Percentiles rank a stretch among this genome's conserved stretches.
Evolutionary conservation across 2,888 invertebrate species (phyloP).

Genomic region (Ametastegia equiseti): DNA sequence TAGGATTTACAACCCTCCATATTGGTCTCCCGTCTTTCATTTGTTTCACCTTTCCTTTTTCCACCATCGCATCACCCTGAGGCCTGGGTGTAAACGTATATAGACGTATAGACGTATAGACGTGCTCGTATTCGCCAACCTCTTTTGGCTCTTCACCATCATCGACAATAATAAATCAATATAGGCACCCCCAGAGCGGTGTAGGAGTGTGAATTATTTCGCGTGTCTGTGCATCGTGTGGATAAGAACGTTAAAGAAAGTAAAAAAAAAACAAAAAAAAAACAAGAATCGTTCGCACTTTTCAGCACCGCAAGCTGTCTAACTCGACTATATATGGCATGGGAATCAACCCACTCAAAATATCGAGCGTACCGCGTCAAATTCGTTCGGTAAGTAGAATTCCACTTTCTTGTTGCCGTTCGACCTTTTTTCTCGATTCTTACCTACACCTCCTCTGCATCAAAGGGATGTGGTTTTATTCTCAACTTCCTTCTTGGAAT

Average conservation of each 20-base stretch:
- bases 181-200: neutral
- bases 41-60: slow-evolving; percentile 6
- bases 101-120: no score
- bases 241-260: neutral
- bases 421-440: no score
- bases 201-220: neutral
- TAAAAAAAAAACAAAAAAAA: no score
- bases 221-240: neutral
- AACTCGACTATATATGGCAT: neutral
- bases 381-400: neutral
- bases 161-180: slow-evolving; percentile 24
- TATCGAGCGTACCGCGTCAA: slow-evolving; percentile 9
- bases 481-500: neutral
- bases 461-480: no score
- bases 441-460: no score
- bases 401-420: neutral
- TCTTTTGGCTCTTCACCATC: neutral
- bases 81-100: no score
- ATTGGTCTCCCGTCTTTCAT: slow-evolving; percentile 30
- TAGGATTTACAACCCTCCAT: slow-evolving; percentile 32
- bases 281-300: slow-evolving; percentile 12
- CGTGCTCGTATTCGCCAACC: neutral
- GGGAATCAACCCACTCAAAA: neutral
- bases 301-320: neutral
- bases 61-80: neutral